Base-by-base conservation (phyloP, 1,140 invertebrate genomes). In the Microplitis mediator region DNA sequence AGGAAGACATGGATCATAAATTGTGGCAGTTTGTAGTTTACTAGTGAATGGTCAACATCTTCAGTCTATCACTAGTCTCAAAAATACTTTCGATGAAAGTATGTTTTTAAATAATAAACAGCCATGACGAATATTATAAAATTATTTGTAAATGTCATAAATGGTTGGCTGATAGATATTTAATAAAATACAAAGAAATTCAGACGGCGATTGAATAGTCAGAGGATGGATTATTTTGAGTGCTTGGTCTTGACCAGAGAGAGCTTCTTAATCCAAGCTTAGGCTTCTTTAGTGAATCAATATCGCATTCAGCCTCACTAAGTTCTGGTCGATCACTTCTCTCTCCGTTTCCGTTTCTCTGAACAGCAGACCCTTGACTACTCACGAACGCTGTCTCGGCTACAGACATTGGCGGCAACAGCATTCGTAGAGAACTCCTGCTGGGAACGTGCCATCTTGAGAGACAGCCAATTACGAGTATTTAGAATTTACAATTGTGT, bases 271-370 rank as follows among this genome's bases (percentile, higher is more conserved):
- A 84, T 4, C 92, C 92, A 52, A 93, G 85, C 84, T 93, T 93
- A 50, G 93, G 83, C 82, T 93, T 93, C 80, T 93, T 93, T 65
- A 93, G 80, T n/a, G 92, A 92, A 77, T 93, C 92, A 81, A 92
- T 91, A 85, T 93, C 92, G 85, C 91, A 92, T 82, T 93, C 92
- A 39, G 91, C 91, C 78, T 92, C 91, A 77, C 90, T 91, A 63
- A 92, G 82, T 79, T 92, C 91, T 65, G 85, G 87, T 75, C 88
- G 87, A 76, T 88, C 89, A 62, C 79, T 80, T 35, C 85, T 80
- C 50, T 86, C 84, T 58, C 80, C 76, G 63, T 76, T 78, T 45
- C 77, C 74, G 32, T 77, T 45, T 45, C 39, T 45, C 11, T 45
- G 66, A 69, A 75, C 74, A 11, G 75, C 77, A 65, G 73, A 82